phyloP scores from a whole-genome alignment of 2,888 invertebrate species.

The Tribolium freemani region DNA sequence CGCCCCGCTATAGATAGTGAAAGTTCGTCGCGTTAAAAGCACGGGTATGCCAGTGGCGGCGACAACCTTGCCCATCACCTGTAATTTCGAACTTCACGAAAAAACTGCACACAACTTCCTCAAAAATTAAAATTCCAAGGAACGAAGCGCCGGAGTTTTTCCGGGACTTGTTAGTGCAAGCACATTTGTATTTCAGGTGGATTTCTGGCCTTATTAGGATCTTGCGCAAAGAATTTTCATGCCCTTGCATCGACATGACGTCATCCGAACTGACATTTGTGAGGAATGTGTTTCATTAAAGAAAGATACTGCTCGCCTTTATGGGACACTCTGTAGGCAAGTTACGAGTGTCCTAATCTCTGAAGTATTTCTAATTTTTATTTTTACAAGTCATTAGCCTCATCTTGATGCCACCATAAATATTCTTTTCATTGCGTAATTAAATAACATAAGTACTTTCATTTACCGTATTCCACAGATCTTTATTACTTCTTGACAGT shows the following conservation, averaged over 20 bases:
- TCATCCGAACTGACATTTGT: neutral
- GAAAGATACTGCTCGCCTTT: no score
- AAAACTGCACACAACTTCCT: no score
- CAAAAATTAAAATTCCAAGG: neutral
- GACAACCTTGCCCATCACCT: conserved; percentile 39
- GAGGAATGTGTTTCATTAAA: neutral
- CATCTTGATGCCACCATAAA: neutral
- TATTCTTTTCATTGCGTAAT: neutral
- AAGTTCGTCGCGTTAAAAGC: conserved; percentile 48
- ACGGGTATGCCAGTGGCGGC: conserved; percentile 32
- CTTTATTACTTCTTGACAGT: neutral
- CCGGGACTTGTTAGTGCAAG: neutral
- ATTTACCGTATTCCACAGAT: neutral
- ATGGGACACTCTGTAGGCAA: no score
- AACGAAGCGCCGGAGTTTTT: neutral
- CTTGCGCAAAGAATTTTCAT: neutral
- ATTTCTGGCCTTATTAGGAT: neutral
- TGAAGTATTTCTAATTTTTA: neutral
- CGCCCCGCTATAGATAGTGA: conserved; percentile 57
- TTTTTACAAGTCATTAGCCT: neutral
- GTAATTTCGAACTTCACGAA: neutral
- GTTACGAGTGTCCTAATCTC: neutral
- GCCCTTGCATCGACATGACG: neutral
- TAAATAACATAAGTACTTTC: neutral
- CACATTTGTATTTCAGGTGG: neutral